Evolutionary conservation across 2,888 invertebrate species (phyloP), one percentile per base, ranked within the genome.

Genomic region (Urechis unicinctus): DNA sequence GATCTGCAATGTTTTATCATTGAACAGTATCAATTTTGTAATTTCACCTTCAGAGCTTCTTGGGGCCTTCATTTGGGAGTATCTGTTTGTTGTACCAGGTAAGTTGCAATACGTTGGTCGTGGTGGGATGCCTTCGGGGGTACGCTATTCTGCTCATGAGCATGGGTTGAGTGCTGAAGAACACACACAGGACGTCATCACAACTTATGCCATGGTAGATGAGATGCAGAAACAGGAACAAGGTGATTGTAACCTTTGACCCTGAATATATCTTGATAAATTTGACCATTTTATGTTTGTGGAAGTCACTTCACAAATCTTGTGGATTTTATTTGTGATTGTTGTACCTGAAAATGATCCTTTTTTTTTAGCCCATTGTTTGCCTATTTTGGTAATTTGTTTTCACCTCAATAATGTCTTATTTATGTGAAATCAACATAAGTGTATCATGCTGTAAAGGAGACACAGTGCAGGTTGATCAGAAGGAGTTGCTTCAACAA

Each of bases 61-160:
- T n/a, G n/a, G n/a, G n/a, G n/a, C n/a, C n/a, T n/a, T n/a, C n/a
- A n/a, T n/a, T n/a, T n/a, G n/a, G n/a, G n/a, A n/a, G n/a, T n/a
- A n/a, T n/a, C n/a, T 45, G 45, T 17, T 6, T 9, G 13, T 45
- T 45, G 13, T 52, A 57, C 26, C 56, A 73, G 73, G 69, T 53
- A 67, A 65, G 53, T 60, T 72, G 55, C 70, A 67, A 58, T 69
- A 71, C 63, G 65, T 68, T 50, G 73, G 73, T 36, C 69, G 73
- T 9, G 69, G 68, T 50, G 73, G 73, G 28, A 68, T 69, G 3
- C 65, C 70, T 1, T 57, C 62, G 31, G 70, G 68, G 57, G 66
- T 70, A 41, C 65, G 73, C 2, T 73, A 72, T 52, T 55, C 65
- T 1, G 70, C 73, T 13, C 73, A 73, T 50, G 63, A 62, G 6